Evolutionary conservation across 2,888 invertebrate genomes (phyloP).

Genomic region (Hydriomena furcata): DNA sequence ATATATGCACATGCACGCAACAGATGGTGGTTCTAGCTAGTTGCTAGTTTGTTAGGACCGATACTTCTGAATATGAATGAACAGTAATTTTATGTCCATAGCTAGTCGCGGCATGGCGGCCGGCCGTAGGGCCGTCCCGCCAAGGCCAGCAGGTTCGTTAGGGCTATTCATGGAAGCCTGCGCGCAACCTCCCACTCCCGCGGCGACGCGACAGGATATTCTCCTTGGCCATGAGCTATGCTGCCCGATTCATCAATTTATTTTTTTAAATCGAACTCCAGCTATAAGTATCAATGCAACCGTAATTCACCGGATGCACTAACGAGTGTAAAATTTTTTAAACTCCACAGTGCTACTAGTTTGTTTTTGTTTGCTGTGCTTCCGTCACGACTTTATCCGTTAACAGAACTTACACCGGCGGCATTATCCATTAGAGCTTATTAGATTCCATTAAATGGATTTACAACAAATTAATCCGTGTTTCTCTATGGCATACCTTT

Average conservation of each 20-base stretch:
- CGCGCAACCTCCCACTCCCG: slow-evolving; percentile 57
- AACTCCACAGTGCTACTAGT: slow-evolving; percentile 59
- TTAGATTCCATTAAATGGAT: slow-evolving; percentile 43
- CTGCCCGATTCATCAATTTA: slow-evolving; percentile 70
- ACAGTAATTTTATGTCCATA: slow-evolving; percentile 30
- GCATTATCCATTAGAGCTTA: slow-evolving; percentile 45
- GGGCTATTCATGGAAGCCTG: slow-evolving; percentile 80
- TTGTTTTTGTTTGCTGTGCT: slow-evolving; percentile 69
- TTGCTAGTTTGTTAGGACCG: slow-evolving; percentile 10
- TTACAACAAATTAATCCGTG: slow-evolving; percentile 38
- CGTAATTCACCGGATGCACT: slow-evolving; percentile 81
- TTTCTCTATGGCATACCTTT: slow-evolving; percentile 36
- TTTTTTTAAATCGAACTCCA: slow-evolving; percentile 62
- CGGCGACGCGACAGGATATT: slow-evolving; percentile 71
- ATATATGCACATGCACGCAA: slow-evolving; percentile 22
- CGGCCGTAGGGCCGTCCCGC: slow-evolving; percentile 60
- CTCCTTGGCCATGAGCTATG: slow-evolving; percentile 68
- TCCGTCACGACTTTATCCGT: slow-evolving; percentile 63
- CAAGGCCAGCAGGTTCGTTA: slow-evolving; percentile 82
- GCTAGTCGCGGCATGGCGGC: slow-evolving; percentile 41
- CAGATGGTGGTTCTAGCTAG: slow-evolving; percentile 16
- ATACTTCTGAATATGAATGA: slow-evolving; percentile 25
- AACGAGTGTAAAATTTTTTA: slow-evolving; percentile 77
- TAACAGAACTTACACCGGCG: slow-evolving; percentile 45
- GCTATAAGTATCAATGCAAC: slow-evolving; percentile 71